Conservation (phyloP, 30 jellyfish, hydroid and myxozoan genomes). For the Calvadosia cruxmelitensis region DNA sequence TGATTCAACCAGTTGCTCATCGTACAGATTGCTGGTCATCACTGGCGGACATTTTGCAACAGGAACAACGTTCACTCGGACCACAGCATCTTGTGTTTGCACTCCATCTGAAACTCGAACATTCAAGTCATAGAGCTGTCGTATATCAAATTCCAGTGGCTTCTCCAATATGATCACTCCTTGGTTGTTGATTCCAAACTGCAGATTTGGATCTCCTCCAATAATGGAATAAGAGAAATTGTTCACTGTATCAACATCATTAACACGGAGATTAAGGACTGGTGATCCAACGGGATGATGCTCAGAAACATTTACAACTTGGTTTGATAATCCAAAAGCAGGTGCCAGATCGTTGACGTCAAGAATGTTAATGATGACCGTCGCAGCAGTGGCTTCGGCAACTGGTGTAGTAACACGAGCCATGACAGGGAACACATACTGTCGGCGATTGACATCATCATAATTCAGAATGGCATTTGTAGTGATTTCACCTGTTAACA, state of each 20-base stretch:
- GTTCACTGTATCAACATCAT: slow-evolving; percentile 38
- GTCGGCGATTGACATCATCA: slow-evolving; percentile 9
- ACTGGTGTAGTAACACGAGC: slow-evolving; percentile 26
- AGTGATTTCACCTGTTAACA: slow-evolving; percentile 27
- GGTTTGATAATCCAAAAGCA: slow-evolving; percentile 17
- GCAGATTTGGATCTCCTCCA: slow-evolving; percentile 37
- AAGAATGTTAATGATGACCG: slow-evolving; percentile 35
- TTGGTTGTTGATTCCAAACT: slow-evolving; percentile 46
- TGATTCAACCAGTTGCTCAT: not conserved
- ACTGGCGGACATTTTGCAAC: slow-evolving; percentile 11
- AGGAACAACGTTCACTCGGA: slow-evolving; percentile 26
- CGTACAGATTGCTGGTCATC: not conserved
- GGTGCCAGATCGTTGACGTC: slow-evolving; percentile 79
- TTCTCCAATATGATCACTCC: slow-evolving; percentile 47
- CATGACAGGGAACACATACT: slow-evolving; percentile 36
- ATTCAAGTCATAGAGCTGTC: slow-evolving; percentile 11
- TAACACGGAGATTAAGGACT: slow-evolving; percentile 39
- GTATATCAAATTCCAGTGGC: slow-evolving; percentile 25
- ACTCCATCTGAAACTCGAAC: slow-evolving; percentile 53
- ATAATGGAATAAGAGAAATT: slow-evolving; percentile 36
- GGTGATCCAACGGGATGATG: slow-evolving; percentile 54
- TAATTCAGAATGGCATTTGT: slow-evolving; percentile 23
- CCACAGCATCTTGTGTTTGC: slow-evolving; percentile 23
- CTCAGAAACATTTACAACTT: slow-evolving; percentile 50
- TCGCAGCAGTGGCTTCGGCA: slow-evolving; percentile 13